Evolutionary conservation across 2,113 vertebrate species (phyloP), one percentile per base, ranked within the genome.

Genomic region (Brachypodius melanocephalos): DNA sequence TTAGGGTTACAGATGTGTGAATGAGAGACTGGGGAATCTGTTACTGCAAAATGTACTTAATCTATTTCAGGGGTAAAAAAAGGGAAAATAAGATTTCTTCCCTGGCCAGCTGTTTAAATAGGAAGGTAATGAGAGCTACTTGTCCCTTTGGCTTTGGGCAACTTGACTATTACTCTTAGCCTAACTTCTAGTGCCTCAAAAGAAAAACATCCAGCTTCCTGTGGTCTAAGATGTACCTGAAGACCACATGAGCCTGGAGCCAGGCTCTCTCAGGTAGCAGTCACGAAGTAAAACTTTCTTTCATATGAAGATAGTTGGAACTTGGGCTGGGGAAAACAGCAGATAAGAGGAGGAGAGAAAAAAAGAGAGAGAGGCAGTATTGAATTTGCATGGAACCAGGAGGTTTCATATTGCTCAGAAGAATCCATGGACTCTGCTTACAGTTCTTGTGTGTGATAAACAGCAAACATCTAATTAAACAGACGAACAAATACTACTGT

Each of bases 381-480:
- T 96, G 83, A 79, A 86, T 43, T 67, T 91, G 42, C 14, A 14
- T 32, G 62, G 73, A 97, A 89, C 62, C 76, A 36, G 26, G 38
- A 75, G 78, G 49, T 94, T 91, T 93, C 75, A 24, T 52, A 72
- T 88, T 40, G 36, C 69, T 95, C 81, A 68, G 96, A 96, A 84
- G 52, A 89, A 83, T 84, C 67, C 90, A 85, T 82, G 76, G 91
- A 88, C 90, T 94, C 91, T 96, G 95, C 86, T 95, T 93, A 46
- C 65, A 71, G 46, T 85, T 94, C 52, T 72, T 85, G 63, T 61
- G 84, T 89, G 78, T 87, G 82, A 91, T 78, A 85, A 94, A 82
- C 63, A 65, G 88, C 84, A 82, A 91, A 73, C 85, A 71, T 95
- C 93, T 48, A 89, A 74, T 86, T 77, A 65, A 91, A 71, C 15